Evolutionary conservation across 2,113 vertebrate species (phyloP), one percentile per base, ranked within the genome.

Genomic region (Galeopterus variegatus): DNA sequence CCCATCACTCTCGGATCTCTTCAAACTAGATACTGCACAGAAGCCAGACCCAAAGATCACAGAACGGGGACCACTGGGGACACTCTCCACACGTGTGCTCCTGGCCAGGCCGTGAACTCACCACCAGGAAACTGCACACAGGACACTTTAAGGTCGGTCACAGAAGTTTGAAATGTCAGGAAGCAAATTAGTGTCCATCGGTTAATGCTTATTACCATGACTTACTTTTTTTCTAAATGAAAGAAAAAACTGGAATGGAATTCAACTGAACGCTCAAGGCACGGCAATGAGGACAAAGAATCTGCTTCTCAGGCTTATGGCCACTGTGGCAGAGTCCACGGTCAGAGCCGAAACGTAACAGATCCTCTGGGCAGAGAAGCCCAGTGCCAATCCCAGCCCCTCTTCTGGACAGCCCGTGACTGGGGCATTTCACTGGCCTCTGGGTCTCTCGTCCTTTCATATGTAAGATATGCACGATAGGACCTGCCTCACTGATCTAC

Each of bases 101-200:
- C 14, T 2, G 45, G 23, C 18, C 1, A n/a, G 62, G 18, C 41
- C 48, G 6, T 1, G 13, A 0, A 15, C 24, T 15, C 12, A 12
- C 26, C 3, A 17, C 21, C 1, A 5, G 3, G 17, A 7, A n/a
- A 31, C 11, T 5, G 0, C 45, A 18, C 6, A 0, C 11, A 10
- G 21, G 5, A 33, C 48, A 19, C 26, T 56, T 50, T 5, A 24
- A 26, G 45, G 2, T 0, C 41, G 31, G 56, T 33, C 41, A 8
- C 18, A 8, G 48, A 73, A 62, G 60, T 21, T 36, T 31, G 23
- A 15, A n/a, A 14, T 7, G 10, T 13, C 56, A 69, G 48, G n/a
- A 79, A n/a, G 24, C 41, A 18, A 36, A 58, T 8, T 7, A 28
- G 48, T 19, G 48, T 23, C 28, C 19, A 13, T 36, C 41, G 45